Evolutionary conservation across 2,113 vertebrate species (phyloP).

Genomic region (Nansenia antarctica): DNA sequence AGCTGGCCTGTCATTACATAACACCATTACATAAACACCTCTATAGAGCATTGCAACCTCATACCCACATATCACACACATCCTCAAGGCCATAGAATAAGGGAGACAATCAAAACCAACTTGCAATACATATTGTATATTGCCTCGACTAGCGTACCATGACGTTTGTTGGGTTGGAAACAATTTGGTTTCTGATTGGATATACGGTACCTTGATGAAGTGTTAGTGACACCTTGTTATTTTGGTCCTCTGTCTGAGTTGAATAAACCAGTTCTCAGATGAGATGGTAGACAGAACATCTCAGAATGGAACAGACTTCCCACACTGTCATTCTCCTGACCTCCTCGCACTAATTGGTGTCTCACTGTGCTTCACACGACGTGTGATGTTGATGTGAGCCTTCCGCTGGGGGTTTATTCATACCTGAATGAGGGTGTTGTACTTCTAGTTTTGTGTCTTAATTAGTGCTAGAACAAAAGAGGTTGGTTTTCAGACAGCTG

Average conservation of each 20-base stretch:
- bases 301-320: too few species aligned
- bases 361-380: background rate
- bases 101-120: too few species aligned
- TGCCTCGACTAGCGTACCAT: background rate
- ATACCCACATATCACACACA: background rate
- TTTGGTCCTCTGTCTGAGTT: too few species aligned
- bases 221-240: background rate
- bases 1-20: background rate
- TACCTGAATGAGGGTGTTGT: background rate
- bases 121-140: too few species aligned
- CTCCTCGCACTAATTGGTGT: conserved; percentile 1
- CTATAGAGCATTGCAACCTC: too few species aligned
- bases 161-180: background rate
- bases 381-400: background rate
- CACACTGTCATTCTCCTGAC: background rate
- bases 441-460: background rate
- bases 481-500: conserved; percentile 12
- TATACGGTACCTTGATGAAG: too few species aligned
- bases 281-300: too few species aligned
- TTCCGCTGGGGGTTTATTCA: background rate
- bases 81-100: background rate
- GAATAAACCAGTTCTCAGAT: too few species aligned
- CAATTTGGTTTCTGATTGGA: too few species aligned
- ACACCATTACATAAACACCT: background rate
- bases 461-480: conserved; percentile 9